Percentiles rank a stretch among this genome's conserved stretches.
phyloP scores from a whole-genome alignment of 92 coral and sea anemone species.

The Phenganax subtilis region DNA sequence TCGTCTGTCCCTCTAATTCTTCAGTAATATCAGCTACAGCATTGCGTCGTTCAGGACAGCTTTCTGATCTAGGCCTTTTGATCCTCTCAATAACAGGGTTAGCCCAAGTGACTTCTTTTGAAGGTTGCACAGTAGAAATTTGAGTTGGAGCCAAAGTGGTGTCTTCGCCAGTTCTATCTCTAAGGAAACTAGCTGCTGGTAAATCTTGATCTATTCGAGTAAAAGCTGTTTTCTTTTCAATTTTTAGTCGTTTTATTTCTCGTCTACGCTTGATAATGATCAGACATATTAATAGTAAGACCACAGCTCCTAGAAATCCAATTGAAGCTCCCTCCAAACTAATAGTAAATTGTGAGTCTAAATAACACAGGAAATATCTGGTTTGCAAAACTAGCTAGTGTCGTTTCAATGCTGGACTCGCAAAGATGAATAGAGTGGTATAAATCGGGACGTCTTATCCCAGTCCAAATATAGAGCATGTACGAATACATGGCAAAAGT shows the following conservation, averaged over 20 bases:
- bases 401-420: too few species aligned
- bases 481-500: too few species aligned
- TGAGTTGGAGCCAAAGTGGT: neutral
- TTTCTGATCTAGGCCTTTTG: neutral
- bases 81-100: neutral
- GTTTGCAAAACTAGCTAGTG: neutral
- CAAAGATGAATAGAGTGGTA: too few species aligned
- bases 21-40: neutral
- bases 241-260: neutral
- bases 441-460: too few species aligned
- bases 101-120: conserved; percentile 17
- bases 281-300: neutral
- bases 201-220: neutral
- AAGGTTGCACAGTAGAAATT: neutral
- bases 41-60: conserved; percentile 19
- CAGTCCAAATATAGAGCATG: too few species aligned
- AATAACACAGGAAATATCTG: neutral
- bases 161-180: neutral
- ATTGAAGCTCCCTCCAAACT: neutral
- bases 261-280: neutral
- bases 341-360: neutral
- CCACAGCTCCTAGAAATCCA: conserved; percentile 8
- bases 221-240: neutral
- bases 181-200: neutral
- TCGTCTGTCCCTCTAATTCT: neutral